Conservation (phyloP, 2,888 invertebrate species). For the Hypolimnas misippus region DNA sequence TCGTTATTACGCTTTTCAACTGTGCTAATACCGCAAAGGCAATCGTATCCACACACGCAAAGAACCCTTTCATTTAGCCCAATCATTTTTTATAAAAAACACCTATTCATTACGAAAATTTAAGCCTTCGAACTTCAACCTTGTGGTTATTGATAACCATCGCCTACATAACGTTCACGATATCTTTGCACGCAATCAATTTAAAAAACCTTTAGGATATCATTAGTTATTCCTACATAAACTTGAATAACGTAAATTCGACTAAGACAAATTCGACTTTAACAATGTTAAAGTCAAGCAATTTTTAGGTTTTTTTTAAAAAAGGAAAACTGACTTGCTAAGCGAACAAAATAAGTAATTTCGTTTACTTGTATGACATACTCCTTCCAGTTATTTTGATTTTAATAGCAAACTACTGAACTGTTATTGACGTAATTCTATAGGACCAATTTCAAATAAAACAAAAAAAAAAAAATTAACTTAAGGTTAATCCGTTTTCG, state of each 20-base stretch:
- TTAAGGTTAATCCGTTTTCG: no score
- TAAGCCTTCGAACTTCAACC: constrained; percentile 7
- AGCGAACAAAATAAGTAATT: no score
- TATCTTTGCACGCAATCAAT: constrained; percentile 21
- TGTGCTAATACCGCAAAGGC: not conserved
- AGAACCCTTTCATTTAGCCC: not conserved
- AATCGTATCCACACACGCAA: constrained; percentile 3
- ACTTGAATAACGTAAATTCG: constrained; percentile 7
- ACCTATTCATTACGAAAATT: constrained; percentile 16
- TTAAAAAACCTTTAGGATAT: constrained; percentile 7
- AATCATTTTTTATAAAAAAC: not conserved
- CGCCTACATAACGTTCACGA: constrained; percentile 9
- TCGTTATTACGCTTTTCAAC: not conserved
- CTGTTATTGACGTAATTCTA: no score
- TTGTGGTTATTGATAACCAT: constrained; percentile 17
- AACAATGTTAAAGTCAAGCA: no score
- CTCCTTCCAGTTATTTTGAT: no score
- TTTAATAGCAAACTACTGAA: no score
- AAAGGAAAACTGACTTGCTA: no score
- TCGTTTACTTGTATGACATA: no score
- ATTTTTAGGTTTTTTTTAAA: no score
- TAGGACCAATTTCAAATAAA: no score
- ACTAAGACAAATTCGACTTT: not conserved
- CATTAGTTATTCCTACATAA: constrained; percentile 10
- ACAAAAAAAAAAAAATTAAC: no score